These are phyloP conservation scores for Saxidomus purpurata DNA, from an alignment of 1,140 invertebrate species.

Conservation along the genomic window DNA sequence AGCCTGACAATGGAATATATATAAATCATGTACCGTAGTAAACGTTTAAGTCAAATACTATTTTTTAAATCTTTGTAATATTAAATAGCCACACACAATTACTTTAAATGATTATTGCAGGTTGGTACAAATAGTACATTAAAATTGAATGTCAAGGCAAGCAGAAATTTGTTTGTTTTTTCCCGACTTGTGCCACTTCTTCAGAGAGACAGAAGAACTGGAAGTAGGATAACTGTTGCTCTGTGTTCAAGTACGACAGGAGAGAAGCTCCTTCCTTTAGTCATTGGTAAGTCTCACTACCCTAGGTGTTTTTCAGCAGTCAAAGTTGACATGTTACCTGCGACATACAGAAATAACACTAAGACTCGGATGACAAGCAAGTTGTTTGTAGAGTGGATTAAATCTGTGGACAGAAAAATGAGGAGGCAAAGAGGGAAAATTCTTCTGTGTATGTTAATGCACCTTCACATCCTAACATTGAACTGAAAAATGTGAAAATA, in stretches of 20 bases:
- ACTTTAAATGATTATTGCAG: too few relatives aligned
- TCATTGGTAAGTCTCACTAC: neutral
- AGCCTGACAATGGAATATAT: too few relatives aligned
- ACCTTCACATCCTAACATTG: slow-evolving; percentile 62
- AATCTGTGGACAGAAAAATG: slow-evolving; percentile 69
- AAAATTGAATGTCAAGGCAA: too few relatives aligned
- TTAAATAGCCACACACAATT: too few relatives aligned
- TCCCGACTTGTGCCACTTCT: too few relatives aligned
- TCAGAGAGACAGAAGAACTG: too few relatives aligned
- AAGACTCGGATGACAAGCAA: slow-evolving; percentile 79
- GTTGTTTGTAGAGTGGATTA: slow-evolving; percentile 78
- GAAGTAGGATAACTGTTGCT: neutral
- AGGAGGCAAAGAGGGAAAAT: slow-evolving; percentile 59
- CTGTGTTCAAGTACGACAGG: slow-evolving; percentile 27
- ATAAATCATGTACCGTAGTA: too few relatives aligned
- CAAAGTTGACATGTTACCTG: neutral
- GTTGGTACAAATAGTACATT: too few relatives aligned
- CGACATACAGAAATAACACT: slow-evolving; percentile 86
- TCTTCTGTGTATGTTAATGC: slow-evolving; percentile 73
- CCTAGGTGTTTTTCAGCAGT: neutral
- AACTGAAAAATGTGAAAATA: slow-evolving; percentile 81
- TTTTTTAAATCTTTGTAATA: too few relatives aligned
- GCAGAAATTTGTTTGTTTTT: too few relatives aligned
- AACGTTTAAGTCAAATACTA: too few relatives aligned
- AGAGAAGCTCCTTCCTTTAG: neutral